These are phyloP conservation scores for Catharus fuscescens DNA, from an alignment of 2,113 vertebrate genomes.

Conservation along the genomic window DNA sequence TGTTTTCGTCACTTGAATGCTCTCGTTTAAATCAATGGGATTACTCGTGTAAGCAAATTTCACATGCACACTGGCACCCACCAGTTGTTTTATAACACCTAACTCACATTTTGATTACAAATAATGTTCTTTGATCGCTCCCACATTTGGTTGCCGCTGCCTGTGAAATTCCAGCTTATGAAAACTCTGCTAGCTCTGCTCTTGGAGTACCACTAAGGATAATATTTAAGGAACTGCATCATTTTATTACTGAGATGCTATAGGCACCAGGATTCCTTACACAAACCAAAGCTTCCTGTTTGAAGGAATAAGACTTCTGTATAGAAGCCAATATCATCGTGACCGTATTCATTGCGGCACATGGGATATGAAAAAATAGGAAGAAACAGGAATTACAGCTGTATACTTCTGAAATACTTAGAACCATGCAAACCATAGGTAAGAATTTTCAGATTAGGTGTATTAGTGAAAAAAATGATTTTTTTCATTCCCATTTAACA, in stretches of 20 bases:
- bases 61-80: background rate
- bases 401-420: background rate
- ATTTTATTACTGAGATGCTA: background rate
- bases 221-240: background rate
- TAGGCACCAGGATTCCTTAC: background rate
- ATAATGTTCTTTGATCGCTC: conserved; percentile 22
- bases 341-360: background rate
- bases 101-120: conserved; percentile 42
- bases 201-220: background rate
- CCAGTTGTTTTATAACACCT: conserved; percentile 34
- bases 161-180: background rate
- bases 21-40: conserved; percentile 46
- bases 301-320: background rate
- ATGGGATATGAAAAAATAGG: fast-evolving
- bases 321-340: background rate
- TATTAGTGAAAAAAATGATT: background rate
- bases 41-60: conserved; percentile 41
- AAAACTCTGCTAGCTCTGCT: background rate
- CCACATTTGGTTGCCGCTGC: background rate
- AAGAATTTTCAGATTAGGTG: background rate
- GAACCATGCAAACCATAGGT: background rate
- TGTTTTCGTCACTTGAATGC: conserved; percentile 39
- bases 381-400: background rate
- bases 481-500: background rate
- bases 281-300: background rate